Evolutionary conservation across 1,140 invertebrate genomes (phyloP).

Genomic region (Micrasema longulum): DNA sequence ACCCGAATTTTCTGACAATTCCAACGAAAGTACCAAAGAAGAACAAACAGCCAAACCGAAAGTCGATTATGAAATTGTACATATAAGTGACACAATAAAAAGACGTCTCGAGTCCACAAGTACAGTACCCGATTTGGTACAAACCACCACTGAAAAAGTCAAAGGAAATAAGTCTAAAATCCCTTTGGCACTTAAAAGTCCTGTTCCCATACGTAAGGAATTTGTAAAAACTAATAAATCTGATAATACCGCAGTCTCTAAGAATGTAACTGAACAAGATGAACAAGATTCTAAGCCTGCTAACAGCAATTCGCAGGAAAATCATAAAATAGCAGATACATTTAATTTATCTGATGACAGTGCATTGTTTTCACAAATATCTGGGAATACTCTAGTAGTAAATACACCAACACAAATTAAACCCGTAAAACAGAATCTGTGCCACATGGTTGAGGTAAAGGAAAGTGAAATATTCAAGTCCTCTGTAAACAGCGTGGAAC

Average conservation of each 20-base stretch:
- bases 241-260: constrained; percentile 31
- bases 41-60: constrained; percentile 37
- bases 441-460: constrained; percentile 70
- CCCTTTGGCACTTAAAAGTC: constrained; percentile 62
- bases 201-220: constrained; percentile 61
- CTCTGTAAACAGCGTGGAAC: constrained; percentile 62
- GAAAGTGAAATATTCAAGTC: constrained; percentile 70
- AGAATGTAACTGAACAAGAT: constrained; percentile 58
- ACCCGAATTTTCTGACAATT: constrained; percentile 1
- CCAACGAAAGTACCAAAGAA: constrained; percentile 2
- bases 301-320: constrained; percentile 32
- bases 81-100: constrained; percentile 64
- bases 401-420: constrained; percentile 48
- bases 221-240: constrained; percentile 58
- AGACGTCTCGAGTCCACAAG: constrained; percentile 62
- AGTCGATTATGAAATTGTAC: constrained; percentile 62
- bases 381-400: constrained; percentile 65
- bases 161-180: constrained; percentile 63
- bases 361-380: constrained; percentile 77
- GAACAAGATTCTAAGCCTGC: constrained; percentile 29
- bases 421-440: constrained; percentile 58
- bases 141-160: too few relatives aligned
- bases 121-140: constrained; percentile 58
- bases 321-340: constrained; percentile 59
- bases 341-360: constrained; percentile 76